Evolutionary conservation across 2,113 vertebrate species (phyloP), one percentile per base, ranked within the genome.

Genomic region (Philantomba maxwellii): DNA sequence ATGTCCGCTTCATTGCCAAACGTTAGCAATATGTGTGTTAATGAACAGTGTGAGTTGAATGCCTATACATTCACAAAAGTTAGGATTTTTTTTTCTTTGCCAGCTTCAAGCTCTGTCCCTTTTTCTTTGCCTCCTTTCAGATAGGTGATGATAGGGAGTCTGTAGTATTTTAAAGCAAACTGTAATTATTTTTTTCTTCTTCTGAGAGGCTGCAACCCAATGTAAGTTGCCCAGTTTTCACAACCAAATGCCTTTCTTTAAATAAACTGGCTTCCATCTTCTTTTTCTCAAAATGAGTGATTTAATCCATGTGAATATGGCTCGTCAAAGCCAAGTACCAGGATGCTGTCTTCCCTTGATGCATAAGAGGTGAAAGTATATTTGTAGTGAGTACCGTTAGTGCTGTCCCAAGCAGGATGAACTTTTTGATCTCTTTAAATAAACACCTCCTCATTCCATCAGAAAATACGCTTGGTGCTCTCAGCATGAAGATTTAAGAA

Each of bases 41-140:
- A 98, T 99, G 99, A 99, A 99, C 98, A 97, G 98, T 94, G 97
- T 90, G 98, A 92, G 95, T 96, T 97, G 99, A 99, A 99, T 99
- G 99, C 99, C 99, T 99, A 98, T 98, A 99, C 99, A 99, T 99
- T 99, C 99, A 98, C 99, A 98, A 98, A 98, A 96, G 97, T 97
- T 96, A 96, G 92, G 87, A 47, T 97, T 97, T 96, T 55, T 90
- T 92, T 98, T 96, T 97, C 97, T 97, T 93, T 92, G 80, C 94
- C 64, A 97, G 89, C 96, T 98, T 98, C 98, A 96, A 98, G 53
- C 95, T 97, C 97, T 21, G 6, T 89, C 96, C 90, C 51, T 12
- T 94, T 85, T 17, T 36, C 91, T 97, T 95, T 21, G 10, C 73
- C 95, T 95, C 60, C 33, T 96, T 96, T 83, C 94, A 98, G 97